These are phyloP conservation scores for Chrysopilus asiliformis DNA, from an alignment of 2,888 invertebrate genomes.

Conservation along the genomic window DNA sequence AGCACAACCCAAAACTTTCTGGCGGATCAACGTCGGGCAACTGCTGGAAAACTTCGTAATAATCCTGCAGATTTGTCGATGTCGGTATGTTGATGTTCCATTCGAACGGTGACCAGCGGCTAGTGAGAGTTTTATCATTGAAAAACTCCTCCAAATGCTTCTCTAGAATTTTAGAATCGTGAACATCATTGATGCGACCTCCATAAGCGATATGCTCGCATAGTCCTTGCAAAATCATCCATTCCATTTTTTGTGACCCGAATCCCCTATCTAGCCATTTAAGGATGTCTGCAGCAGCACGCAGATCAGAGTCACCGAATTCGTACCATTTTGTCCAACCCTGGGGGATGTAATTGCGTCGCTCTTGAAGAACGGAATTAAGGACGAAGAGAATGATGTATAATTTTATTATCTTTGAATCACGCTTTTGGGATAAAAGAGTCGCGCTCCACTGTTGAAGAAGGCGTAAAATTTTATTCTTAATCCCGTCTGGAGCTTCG, in stretches of 20 bases:
- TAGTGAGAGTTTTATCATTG: constrained; percentile 42
- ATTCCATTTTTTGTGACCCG: constrained; percentile 36
- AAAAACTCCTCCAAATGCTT: constrained; percentile 49
- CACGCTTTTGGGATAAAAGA: constrained; percentile 14
- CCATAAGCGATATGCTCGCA: constrained; percentile 72
- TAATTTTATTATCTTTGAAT: constrained; percentile 41
- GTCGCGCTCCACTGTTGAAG: constrained; percentile 51
- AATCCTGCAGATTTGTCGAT: constrained; percentile 29
- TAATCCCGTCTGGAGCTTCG: constrained; percentile 76
- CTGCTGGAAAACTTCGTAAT: constrained; percentile 26
- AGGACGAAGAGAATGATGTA: constrained; percentile 72
- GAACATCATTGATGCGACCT: constrained; percentile 66
- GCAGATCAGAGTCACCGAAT: constrained; percentile 69
- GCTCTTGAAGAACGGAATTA: constrained; percentile 82
- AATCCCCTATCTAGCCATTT: constrained; percentile 25
- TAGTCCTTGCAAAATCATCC: constrained; percentile 65
- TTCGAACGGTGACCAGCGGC: constrained; percentile 45
- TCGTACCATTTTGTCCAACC: constrained; percentile 85
- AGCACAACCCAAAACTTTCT: constrained; percentile 29
- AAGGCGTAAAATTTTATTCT: constrained; percentile 63
- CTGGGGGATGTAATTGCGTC: constrained; percentile 84
- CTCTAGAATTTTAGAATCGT: constrained; percentile 41
- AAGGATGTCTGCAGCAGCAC: constrained; percentile 52
- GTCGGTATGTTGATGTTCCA: constrained; percentile 28
- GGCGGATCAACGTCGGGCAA: constrained; percentile 31